Percentiles rank a stretch among this genome's conserved stretches.
Evolutionary conservation across 1,140 invertebrate genomes (phyloP).

Genomic region (Drosophila auraria): DNA sequence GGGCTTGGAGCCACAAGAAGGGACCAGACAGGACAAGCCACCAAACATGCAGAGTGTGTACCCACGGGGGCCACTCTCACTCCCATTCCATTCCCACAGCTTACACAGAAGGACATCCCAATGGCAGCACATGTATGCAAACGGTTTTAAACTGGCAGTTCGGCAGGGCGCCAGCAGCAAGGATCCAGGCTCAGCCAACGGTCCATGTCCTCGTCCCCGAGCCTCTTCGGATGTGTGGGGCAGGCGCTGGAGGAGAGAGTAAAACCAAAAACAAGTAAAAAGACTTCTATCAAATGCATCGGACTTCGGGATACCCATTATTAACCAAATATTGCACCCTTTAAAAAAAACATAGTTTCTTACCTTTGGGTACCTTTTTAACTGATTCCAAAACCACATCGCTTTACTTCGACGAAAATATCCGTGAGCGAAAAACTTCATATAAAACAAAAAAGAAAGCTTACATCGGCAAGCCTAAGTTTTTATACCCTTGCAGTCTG

Average conservation of each 20-base stretch:
- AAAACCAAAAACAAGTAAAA: conserved; percentile 7
- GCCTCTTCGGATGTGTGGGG: conserved; percentile 26
- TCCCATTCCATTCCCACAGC: conserved; percentile 9
- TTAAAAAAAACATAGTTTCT: not conserved
- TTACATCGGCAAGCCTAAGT: too few species aligned
- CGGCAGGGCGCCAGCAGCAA: conserved; percentile 52
- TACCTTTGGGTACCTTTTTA: not conserved
- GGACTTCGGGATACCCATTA: not conserved
- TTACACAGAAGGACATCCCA: conserved; percentile 10
- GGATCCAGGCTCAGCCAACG: conserved; percentile 26
- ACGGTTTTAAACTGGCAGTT: conserved; percentile 50
- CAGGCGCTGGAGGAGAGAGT: conserved; percentile 1
- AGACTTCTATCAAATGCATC: not conserved
- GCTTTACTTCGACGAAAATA: too few species aligned
- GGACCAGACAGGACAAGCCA: conserved; percentile 43
- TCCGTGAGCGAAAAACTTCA: too few species aligned
- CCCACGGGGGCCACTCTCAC: conserved; percentile 35
- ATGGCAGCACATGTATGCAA: conserved; percentile 42
- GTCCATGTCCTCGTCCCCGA: conserved; percentile 34
- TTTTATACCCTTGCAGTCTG: too few species aligned
- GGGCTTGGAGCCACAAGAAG: conserved; percentile 44
- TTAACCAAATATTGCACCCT: not conserved
- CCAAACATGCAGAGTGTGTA: conserved; percentile 54
- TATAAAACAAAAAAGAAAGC: too few species aligned
- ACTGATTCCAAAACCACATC: too few species aligned